A percentile compares a stretch with the other conserved stretches of the same genome.
Conservation (phyloP, 1,140 invertebrate genomes). For the Drosophila insularis region DNA sequence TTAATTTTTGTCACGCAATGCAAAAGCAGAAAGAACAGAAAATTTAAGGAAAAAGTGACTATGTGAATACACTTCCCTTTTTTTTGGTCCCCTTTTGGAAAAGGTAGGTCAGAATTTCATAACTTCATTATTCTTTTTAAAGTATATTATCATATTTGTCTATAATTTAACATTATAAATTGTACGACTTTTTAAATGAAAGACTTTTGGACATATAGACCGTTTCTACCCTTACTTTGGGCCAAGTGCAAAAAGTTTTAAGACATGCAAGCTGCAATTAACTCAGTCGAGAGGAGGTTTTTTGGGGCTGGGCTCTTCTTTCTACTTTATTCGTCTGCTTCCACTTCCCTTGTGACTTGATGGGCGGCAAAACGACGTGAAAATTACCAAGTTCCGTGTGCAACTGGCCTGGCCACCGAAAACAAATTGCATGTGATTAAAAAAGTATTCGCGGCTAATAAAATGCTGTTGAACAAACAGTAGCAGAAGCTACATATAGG, state of each 20-base stretch:
- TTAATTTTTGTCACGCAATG: conserved; percentile 72
- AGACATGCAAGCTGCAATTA: conserved; percentile 75
- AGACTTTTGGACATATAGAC: background rate
- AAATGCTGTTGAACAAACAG: conserved; percentile 73
- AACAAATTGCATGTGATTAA: conserved; percentile 78
- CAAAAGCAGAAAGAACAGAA: conserved; percentile 17
- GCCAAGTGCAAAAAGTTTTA: conserved; percentile 52
- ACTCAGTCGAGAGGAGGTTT: conserved; percentile 6
- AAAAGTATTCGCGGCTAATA: conserved; percentile 75
- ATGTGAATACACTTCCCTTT: conserved; percentile 32
- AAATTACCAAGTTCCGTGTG: conserved; percentile 75
- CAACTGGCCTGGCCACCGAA: conserved; percentile 41
- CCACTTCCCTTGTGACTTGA: background rate
- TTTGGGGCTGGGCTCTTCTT: background rate
- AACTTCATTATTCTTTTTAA: too few relatives aligned
- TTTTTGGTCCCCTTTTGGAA: background rate
- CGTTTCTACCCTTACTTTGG: background rate
- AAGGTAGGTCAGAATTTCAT: too few relatives aligned
- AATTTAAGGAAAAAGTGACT: conserved; percentile 12
- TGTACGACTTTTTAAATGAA: background rate
- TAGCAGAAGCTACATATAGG: conserved; percentile 23
- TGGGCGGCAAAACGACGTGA: conserved; percentile 62
- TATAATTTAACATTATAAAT: too few relatives aligned
- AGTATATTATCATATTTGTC: too few relatives aligned
- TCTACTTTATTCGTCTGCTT: conserved; percentile 2